A percentile compares a stretch with the other conserved stretches of the same genome.
These are phyloP conservation scores for Lanistes nyassanus DNA, from an alignment of 1,140 invertebrate genomes.

Conservation along the genomic window DNA sequence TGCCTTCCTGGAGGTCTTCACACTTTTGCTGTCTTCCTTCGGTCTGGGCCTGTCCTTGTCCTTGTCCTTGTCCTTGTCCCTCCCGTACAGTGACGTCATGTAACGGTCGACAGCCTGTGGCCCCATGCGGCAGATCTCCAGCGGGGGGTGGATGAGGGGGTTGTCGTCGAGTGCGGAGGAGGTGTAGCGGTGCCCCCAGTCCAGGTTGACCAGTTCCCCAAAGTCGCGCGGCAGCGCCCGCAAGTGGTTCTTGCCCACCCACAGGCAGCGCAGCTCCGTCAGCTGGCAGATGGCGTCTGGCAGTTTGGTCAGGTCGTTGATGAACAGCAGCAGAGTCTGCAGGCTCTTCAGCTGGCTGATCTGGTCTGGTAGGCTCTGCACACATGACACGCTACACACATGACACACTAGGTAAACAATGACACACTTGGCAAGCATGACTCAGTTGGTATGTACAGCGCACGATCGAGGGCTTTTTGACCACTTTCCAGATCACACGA, in stretches of 20 bases:
- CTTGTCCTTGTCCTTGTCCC: slow-evolving; percentile 3
- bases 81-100: slow-evolving; percentile 21
- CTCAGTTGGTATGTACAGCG: too few species aligned
- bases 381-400: too few species aligned
- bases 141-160: slow-evolving; percentile 60
- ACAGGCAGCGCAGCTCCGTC: slow-evolving; percentile 58
- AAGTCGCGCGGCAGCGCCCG: slow-evolving; percentile 59
- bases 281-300: slow-evolving; percentile 62
- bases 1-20: neutral
- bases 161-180: slow-evolving; percentile 64
- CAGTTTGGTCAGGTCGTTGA: slow-evolving; percentile 58
- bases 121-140: slow-evolving; percentile 64
- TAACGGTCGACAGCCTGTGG: slow-evolving; percentile 46
- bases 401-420: too few species aligned
- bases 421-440: too few species aligned
- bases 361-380: slow-evolving; percentile 50
- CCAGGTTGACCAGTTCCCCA: slow-evolving; percentile 56
- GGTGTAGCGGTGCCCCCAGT: slow-evolving; percentile 61
- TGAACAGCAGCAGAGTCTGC: slow-evolving; percentile 59
- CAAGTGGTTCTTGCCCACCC: slow-evolving; percentile 65
- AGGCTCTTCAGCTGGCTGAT: slow-evolving; percentile 60
- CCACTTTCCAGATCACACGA: neutral
- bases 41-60: neutral
- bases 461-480: neutral
- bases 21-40: neutral